Evolutionary conservation across 64 coral and sea anemone genomes (phyloP).

Genomic region (Stichodactyla mertensii): DNA sequence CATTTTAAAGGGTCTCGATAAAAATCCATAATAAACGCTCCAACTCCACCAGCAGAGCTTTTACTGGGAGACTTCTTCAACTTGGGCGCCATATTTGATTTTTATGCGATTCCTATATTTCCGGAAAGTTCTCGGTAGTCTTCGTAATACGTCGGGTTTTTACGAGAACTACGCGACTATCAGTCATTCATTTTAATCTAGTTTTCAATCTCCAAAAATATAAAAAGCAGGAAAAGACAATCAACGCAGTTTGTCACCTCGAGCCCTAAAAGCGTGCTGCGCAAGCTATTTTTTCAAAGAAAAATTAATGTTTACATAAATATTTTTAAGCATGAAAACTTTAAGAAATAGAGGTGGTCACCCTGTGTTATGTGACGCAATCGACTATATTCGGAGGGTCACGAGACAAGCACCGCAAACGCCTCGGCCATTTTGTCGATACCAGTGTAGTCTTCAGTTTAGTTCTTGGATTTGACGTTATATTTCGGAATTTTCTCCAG

Average conservation of each 20-base stretch:
- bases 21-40: constrained; percentile 69
- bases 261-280: neutral
- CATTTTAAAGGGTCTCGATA: constrained; percentile 97
- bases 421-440: constrained; percentile 33
- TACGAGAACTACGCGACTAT: neutral
- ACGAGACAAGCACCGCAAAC: constrained; percentile 32
- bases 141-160: neutral
- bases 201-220: neutral
- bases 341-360: neutral
- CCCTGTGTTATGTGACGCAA: constrained; percentile 29
- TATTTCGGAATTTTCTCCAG: neutral
- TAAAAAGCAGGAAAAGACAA: neutral
- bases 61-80: constrained; percentile 40
- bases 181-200: neutral
- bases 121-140: constrained; percentile 9
- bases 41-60: constrained; percentile 27
- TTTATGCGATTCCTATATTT: neutral
- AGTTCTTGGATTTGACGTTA: constrained; percentile 22
- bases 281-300: neutral
- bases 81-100: constrained; percentile 85
- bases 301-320: neutral
- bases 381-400: constrained; percentile 14
- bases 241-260: neutral
- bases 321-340: neutral
- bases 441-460: neutral